Percentiles rank a stretch among this genome's conserved stretches.
Conservation (phyloP, 2,797 vertebrate genomes). For the Alcedo atthis region DNA sequence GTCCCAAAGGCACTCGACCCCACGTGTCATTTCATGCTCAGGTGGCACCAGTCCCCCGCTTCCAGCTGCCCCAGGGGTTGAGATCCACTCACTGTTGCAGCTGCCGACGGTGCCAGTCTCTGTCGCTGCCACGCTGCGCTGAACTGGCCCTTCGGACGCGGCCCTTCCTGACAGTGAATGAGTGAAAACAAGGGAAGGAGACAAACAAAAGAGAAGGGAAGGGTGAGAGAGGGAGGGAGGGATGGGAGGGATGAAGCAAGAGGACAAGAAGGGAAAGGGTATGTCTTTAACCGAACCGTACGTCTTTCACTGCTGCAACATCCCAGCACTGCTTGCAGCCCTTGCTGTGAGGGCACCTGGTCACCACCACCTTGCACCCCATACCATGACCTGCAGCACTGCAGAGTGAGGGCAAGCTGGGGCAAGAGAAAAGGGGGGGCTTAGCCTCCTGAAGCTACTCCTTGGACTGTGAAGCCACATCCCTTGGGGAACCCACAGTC, state of each 20-base stretch:
- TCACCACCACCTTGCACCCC: not conserved
- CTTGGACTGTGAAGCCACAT: not conserved
- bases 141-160: constrained; percentile 74
- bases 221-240: constrained; percentile 70
- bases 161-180: constrained; percentile 81
- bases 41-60: constrained; percentile 43
- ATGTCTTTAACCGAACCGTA: constrained; percentile 50
- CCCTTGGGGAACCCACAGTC: not conserved
- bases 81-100: constrained; percentile 81
- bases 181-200: constrained; percentile 65
- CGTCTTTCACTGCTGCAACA: constrained; percentile 4
- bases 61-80: constrained; percentile 49
- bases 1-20: constrained; percentile 27
- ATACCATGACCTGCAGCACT: not conserved
- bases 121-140: constrained; percentile 78
- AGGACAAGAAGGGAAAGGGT: constrained; percentile 66
- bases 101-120: constrained; percentile 75
- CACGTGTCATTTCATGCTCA: not conserved
- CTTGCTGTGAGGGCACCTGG: not conserved
- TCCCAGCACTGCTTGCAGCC: not conserved
- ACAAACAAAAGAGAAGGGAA: constrained; percentile 68
- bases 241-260: constrained; percentile 55
- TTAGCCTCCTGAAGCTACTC: not conserved
- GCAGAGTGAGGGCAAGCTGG: not conserved
- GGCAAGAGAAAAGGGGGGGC: not conserved